phyloP scores from a whole-genome alignment of 2,113 vertebrate genomes.

The Sisor rabdophorus region DNA sequence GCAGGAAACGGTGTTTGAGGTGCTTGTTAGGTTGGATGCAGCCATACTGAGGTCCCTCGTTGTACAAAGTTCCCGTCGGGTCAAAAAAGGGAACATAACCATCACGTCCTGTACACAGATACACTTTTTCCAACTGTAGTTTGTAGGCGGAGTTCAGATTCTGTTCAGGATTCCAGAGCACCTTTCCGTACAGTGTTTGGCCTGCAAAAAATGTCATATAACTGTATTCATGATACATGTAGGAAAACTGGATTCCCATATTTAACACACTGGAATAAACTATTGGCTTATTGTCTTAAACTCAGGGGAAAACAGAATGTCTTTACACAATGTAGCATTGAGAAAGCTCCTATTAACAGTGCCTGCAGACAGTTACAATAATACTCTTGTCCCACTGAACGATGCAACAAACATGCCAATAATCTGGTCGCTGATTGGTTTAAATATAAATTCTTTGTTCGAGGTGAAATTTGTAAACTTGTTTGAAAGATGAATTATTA shows the following conservation, averaged over 20 bases:
- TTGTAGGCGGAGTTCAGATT: slow-evolving; percentile 91
- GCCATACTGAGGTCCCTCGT: slow-evolving; percentile 93
- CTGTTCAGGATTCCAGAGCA: slow-evolving; percentile 94
- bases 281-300: background rate
- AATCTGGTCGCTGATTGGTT: too few species aligned
- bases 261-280: background rate
- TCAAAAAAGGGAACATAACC: slow-evolving; percentile 97
- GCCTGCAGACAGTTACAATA: too few species aligned
- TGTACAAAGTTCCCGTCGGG: slow-evolving; percentile 91
- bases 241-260: background rate
- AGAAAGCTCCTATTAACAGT: too few species aligned
- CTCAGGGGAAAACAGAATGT: too few species aligned
- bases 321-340: too few species aligned
- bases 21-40: slow-evolving; percentile 95
- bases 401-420: too few species aligned
- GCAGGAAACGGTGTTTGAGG: slow-evolving; percentile 90
- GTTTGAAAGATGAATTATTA: too few species aligned
- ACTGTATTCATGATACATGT: background rate
- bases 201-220: slow-evolving; percentile 64
- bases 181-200: slow-evolving; percentile 87
- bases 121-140: slow-evolving; percentile 94
- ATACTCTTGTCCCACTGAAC: too few species aligned
- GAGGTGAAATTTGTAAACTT: too few species aligned
- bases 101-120: slow-evolving; percentile 90
- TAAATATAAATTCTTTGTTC: too few species aligned